Base-by-base conservation (phyloP, 2,797 vertebrate genomes). In the Distichodus sexfasciatus region DNA sequence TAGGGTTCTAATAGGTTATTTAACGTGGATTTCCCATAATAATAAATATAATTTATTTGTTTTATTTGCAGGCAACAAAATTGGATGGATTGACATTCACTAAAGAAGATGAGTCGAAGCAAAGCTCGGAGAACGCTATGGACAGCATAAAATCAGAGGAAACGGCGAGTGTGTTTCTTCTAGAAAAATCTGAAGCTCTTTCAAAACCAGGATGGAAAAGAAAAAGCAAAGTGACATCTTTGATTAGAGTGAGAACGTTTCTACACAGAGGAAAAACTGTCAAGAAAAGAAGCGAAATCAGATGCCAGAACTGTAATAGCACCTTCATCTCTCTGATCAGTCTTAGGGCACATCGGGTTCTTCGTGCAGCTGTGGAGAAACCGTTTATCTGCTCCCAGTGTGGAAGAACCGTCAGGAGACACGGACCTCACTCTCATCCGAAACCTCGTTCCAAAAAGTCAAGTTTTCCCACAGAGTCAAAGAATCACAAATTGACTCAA, bases 401-500 rank as follows among this genome's bases (percentile, higher is more conserved):
- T 3, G 80, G 82, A 4, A 46, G 83, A 50, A 76, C 81, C 14
- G 90, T 91, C 10, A 73, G 84, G 67, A 84, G 87, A 78, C 79
- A 82, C 14, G 87, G 81, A 74, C 84, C 90, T 66, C 74, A 80
- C 2, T 66, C 82, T 3, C 88, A 90, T 82, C 70, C 81, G 81
- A 76, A 88, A 4, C 82, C 89, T 9, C 89, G 88, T 23, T 87
- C 85, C 15, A 89, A 85, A 15, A 84, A 81, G 7, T 91, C 88
- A 72, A 86, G 83, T 24, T 61, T 85, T 64, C 87, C 86, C 66
- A 83, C 84, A 72, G 78, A 87, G 21, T 76, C 90, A 54, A 82
- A 75, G 53, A 82, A 75, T 55, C 92, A 93, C 71, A 87, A 90
- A 84, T 84, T 86, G 7, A 87, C 90, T 58, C 91, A 93, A 40